Evolutionary conservation across 2,888 invertebrate species (phyloP).

Genomic region (Neria commutata): DNA sequence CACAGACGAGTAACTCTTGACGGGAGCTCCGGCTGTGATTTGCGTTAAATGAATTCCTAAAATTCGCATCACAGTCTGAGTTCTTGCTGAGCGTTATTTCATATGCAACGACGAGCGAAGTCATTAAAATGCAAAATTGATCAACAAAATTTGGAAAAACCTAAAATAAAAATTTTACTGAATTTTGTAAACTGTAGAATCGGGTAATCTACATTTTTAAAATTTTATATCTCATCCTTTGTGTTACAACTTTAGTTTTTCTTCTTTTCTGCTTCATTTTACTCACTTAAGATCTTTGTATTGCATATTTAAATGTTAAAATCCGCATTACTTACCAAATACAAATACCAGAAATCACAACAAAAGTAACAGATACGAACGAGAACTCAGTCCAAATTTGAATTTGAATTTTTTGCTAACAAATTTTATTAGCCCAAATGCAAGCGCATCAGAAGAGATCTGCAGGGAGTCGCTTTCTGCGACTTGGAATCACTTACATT

Average conservation of each 20-base stretch:
- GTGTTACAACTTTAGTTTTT: constrained; percentile 10
- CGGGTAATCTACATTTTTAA: neutral
- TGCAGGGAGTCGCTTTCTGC: no score
- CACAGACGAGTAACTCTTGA: constrained; percentile 50
- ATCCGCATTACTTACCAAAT: no score
- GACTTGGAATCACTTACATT: no score
- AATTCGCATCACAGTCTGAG: constrained; percentile 92
- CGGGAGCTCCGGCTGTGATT: constrained; percentile 83
- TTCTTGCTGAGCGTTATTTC: constrained; percentile 78
- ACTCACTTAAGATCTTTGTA: neutral
- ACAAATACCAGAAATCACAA: constrained; percentile 12
- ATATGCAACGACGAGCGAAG: constrained; percentile 47
- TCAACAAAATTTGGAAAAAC: constrained; percentile 17
- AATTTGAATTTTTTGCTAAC: constrained; percentile 37
- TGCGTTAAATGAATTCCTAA: constrained; percentile 65
- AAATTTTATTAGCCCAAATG: no score
- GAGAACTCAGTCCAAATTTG: constrained; percentile 60
- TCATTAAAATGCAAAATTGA: constrained; percentile 18
- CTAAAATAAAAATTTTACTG: constrained; percentile 8
- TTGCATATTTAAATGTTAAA: constrained; percentile 6
- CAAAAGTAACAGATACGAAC: constrained; percentile 39
- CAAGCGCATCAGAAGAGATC: no score
- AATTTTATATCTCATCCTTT: constrained; percentile 7
- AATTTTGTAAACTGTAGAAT: neutral
- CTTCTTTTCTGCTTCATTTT: constrained; percentile 16